phyloP scores from a whole-genome alignment of 2,888 invertebrate genomes.

The Drosophila anomelani region DNA sequence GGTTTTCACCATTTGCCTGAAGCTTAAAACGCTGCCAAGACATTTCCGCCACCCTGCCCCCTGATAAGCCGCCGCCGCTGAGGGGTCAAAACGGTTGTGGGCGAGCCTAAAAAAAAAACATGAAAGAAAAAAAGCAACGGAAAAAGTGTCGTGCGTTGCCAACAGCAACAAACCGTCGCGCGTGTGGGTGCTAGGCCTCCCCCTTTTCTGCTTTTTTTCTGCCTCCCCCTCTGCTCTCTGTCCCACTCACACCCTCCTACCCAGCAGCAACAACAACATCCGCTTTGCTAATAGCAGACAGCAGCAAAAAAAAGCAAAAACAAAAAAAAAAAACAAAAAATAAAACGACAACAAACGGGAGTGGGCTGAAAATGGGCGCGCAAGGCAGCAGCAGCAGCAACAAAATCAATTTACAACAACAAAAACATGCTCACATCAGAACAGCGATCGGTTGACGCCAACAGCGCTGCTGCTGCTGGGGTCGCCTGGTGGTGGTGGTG shows the following conservation, averaged over 20 bases:
- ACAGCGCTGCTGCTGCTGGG: conserved; percentile 14
- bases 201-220: conserved; percentile 19
- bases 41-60: conserved; percentile 11
- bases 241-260: conserved; percentile 9
- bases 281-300: conserved; percentile 78
- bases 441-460: conserved; percentile 64
- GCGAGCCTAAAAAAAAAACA: conserved; percentile 50
- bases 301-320: conserved; percentile 39
- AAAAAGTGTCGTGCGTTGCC: conserved; percentile 69
- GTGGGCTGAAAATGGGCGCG: conserved; percentile 83
- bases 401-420: conserved; percentile 76
- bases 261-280: conserved; percentile 69
- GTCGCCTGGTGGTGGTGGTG: conserved; percentile 46
- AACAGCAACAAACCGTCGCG: conserved; percentile 55
- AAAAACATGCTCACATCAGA: conserved; percentile 68
- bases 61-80: conserved; percentile 56
- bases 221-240: background rate
- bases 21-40: conserved; percentile 17
- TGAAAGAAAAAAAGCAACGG: conserved; percentile 26
- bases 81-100: conserved; percentile 65
- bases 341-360: conserved; percentile 61
- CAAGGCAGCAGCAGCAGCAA: conserved; percentile 56
- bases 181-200: conserved; percentile 65
- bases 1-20: no score
- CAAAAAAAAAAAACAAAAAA: conserved; percentile 34